Evolutionary conservation across 1,140 invertebrate species (phyloP), one percentile per base, ranked within the genome.

Genomic region (Trachelipus rathkii): DNA sequence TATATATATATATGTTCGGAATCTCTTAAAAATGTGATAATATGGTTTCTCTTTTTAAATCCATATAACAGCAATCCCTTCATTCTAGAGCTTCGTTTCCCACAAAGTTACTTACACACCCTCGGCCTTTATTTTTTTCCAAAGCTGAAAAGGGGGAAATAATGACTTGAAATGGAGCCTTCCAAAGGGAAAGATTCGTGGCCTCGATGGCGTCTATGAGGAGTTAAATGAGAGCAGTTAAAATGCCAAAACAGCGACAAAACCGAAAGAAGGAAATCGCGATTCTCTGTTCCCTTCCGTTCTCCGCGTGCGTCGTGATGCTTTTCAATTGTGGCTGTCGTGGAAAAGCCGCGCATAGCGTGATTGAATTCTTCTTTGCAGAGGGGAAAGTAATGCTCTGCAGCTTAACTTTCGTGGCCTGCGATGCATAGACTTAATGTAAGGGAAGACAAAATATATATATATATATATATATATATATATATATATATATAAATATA

Each of bases 401-500:
- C 33, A 33, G 33, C 33, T 33, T 33, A 33, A 33, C 33, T 33
- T 33, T 33, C 33, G 33, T 33, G 33, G 33, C 6, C 33, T 33
- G 33, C 33, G 33, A 33, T 33, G 33, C 33, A 33, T 60, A 19
- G 19, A 60, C 1, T 60, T 60, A 60, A 19, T 60, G 50, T 60
- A 60, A 60, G 50, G 19, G 8, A 60, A 60, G 11, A 19, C 11
- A 60, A 15, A 4, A 60, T 60, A 60, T 19, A 60, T 13, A 13
- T 15, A 19, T 60, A 60, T 60, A 60, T 60, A 60, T 60, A 60
- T 60, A 60, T 60, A 60, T 60, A 60, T 19, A 60, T 60, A 60
- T 60, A 60, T 60, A 60, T 60, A 60, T 60, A 60, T 60, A 60
- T 60, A 60, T 60, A 60, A 4, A 60, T 60, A 60, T 60, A 60